phyloP scores from a whole-genome alignment of 1,140 invertebrate genomes.

The Copidosoma floridanum region DNA sequence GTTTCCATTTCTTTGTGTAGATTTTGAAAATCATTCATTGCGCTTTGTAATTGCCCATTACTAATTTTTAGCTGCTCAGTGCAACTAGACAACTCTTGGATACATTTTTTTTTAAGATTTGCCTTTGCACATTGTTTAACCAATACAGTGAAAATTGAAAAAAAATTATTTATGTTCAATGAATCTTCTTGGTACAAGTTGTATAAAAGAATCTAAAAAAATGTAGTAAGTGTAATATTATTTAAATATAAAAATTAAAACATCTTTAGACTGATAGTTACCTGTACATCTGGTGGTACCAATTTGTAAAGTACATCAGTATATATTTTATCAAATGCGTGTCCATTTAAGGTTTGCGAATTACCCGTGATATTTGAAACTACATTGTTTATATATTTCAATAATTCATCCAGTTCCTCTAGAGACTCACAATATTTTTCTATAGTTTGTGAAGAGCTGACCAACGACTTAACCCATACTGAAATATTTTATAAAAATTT shows the following conservation, averaged over 20 bases:
- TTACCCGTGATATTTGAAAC: conserved; percentile 31
- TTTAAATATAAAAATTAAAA: not conserved
- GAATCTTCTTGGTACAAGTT: conserved; percentile 36
- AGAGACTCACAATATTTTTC: conserved; percentile 25
- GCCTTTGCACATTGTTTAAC: conserved; percentile 28
- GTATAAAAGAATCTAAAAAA: conserved; percentile 33
- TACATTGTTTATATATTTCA: conserved; percentile 29
- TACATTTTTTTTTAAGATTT: conserved; percentile 17
- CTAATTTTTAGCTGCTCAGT: conserved; percentile 37
- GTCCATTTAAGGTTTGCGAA: conserved; percentile 32
- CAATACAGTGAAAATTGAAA: conserved; percentile 31
- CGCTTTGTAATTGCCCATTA: conserved; percentile 31
- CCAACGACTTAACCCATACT: conserved; percentile 39
- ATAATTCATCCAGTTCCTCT: conserved; percentile 25
- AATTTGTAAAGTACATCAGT: conserved; percentile 30
- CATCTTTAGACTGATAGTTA: conserved; percentile 13
- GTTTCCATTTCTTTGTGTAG: conserved; percentile 15
- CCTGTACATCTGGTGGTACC: conserved; percentile 36
- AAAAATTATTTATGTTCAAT: conserved; percentile 35
- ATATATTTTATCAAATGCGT: conserved; percentile 33
- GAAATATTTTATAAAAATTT: conserved; percentile 12
- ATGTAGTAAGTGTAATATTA: not conserved
- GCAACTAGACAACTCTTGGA: conserved; percentile 33
- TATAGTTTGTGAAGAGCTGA: conserved; percentile 11
- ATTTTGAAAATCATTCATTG: conserved; percentile 29